Conservation (phyloP, 2,113 vertebrate genomes). For the Mastomys coucha region DNA sequence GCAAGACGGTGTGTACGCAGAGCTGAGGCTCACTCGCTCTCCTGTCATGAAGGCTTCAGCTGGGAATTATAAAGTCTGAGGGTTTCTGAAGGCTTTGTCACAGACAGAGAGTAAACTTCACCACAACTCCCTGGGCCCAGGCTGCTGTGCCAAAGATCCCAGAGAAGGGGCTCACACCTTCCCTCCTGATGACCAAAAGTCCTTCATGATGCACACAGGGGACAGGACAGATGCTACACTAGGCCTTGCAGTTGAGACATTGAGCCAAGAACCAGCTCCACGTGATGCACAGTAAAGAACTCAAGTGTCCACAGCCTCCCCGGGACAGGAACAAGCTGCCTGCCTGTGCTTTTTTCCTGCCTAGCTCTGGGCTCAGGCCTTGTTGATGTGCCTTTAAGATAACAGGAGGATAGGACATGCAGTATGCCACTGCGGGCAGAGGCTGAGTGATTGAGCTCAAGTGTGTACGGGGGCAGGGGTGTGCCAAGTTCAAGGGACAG, state of each 20-base stretch:
- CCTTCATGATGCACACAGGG: not conserved
- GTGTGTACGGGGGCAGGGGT: too few species aligned
- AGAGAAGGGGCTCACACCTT: not conserved
- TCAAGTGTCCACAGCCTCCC: rapidly evolving
- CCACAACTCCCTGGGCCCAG: not conserved
- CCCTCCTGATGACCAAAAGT: not conserved
- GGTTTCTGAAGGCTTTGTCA: not conserved
- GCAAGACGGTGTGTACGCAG: rapidly evolving
- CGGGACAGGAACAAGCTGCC: not conserved
- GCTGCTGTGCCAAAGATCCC: not conserved
- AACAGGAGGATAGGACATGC: not conserved
- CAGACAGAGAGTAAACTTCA: not conserved
- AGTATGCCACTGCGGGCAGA: not conserved
- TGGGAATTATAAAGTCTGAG: rapidly evolving
- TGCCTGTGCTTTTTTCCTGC: rapidly evolving
- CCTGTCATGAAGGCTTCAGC: not conserved
- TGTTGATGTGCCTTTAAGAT: not conserved
- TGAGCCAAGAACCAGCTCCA: not conserved
- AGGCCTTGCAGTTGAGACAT: rapidly evolving
- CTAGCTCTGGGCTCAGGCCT: not conserved
- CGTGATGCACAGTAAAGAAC: not conserved
- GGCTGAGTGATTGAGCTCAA: not conserved
- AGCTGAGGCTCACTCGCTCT: not conserved
- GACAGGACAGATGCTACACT: not conserved
- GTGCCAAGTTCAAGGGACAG: not conserved